Evolutionary conservation across 2,113 vertebrate genomes (phyloP), one percentile per base, ranked within the genome.

Genomic region (Bombycilla garrulus): DNA sequence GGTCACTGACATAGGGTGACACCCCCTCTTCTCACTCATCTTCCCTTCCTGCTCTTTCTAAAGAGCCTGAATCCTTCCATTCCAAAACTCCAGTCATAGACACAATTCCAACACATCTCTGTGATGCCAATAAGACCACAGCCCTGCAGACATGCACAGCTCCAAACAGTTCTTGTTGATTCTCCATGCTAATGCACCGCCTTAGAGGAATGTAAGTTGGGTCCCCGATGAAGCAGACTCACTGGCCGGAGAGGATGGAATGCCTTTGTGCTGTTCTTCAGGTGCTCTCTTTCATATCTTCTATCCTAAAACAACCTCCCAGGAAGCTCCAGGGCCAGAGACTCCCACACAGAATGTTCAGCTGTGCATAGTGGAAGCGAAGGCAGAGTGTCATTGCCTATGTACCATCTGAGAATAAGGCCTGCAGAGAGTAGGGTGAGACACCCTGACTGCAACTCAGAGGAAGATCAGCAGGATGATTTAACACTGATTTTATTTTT

Each of bases 181-280:
- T 51, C 16, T 33, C 50, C 17, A 4, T 25, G 20, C 6, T 36
- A 29, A 18, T 58, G 36, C 4, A 10, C 45, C 40, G 38, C 19
- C 23, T 28, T 1, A 38, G 44, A 33, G 58, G 3, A 15, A 28
- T 51, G 22, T 19, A 65, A 50, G 4, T 7, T 36, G 15, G 10
- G 23, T 26, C 36, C 33, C 19, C 10, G 2, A 7, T 28, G 58
- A 36, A 58, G 36, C 2, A 0, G 0, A 19, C 51, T 88, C 23
- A 19, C 44, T 66, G 36, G 15, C 10, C n/a, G 20, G 29, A 79
- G 65, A 18, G 35, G 16, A 5, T 81, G 36, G 12, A 50, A 65
- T 44, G 21, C 3, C 3, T 36, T n/a, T 58, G 19, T 21, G 7
- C 10, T 58, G 15, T 9, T 44, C 36, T 25, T 51, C 38, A 58